Conservation (phyloP, 2,113 vertebrate species). For the Porphyrio hochstetteri region DNA sequence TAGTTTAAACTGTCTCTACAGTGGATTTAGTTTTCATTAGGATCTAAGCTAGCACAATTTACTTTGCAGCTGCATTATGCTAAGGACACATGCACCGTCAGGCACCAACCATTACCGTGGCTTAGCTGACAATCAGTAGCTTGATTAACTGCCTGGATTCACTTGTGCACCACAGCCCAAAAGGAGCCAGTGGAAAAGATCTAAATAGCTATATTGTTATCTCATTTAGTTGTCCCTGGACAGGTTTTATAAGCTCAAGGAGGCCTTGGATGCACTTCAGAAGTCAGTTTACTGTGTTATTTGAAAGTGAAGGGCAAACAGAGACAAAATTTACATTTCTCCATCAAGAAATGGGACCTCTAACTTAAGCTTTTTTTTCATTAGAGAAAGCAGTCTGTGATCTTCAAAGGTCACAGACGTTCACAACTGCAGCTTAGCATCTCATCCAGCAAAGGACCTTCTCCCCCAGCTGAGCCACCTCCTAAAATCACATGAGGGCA, state of each 20-base stretch:
- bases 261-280: slow-evolving; percentile 24
- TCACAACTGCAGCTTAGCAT: neutral
- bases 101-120: neutral
- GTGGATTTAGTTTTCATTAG: slow-evolving; percentile 44
- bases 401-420: neutral
- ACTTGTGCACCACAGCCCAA: slow-evolving; percentile 1
- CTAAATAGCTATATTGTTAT: slow-evolving; percentile 45
- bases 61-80: slow-evolving; percentile 36
- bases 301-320: neutral
- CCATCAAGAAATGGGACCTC: neutral
- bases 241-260: slow-evolving; percentile 1
- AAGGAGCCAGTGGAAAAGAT: neutral
- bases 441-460: neutral
- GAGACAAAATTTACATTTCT: slow-evolving; percentile 17
- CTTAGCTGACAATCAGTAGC: slow-evolving; percentile 49
- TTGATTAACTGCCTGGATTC: slow-evolving; percentile 56
- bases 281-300: neutral
- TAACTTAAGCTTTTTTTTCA: neutral
- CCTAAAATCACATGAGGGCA: slow-evolving; percentile 24
- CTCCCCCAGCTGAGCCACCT: neutral
- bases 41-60: slow-evolving; percentile 26
- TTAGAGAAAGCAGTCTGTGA: neutral
- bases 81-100: slow-evolving; percentile 36
- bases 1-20: neutral
- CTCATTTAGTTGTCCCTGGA: slow-evolving; percentile 37